Base-by-base conservation (phyloP, 2,113 vertebrate genomes). In the Paradoxurus hermaphroditus region DNA sequence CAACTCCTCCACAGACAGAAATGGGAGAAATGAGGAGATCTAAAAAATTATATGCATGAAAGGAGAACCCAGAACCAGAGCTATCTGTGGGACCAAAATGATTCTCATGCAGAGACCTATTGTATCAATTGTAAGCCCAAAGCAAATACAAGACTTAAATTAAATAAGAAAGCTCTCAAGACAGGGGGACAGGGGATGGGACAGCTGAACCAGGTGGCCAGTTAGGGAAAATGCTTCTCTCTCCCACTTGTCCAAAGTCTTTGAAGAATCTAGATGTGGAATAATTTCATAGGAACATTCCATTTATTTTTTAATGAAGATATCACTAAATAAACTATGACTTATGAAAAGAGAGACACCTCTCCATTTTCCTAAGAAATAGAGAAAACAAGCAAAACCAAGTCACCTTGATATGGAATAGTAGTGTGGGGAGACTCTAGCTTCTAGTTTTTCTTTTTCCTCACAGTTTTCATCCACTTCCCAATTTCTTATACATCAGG, bases 271-370 rank as follows among this genome's bases (percentile, higher is more conserved):
- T 63, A 78, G 95, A 90, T 72, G 41, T 67, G 46, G 29, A 94
- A n/a, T 82, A 84, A 51, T 75, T 91, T 92, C 68, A 11, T 46
- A 75, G 89, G 12, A 95, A 77, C 4, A n/a, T 4, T 94, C 75
- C 67, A 41, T 81, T 96, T 86, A 81, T 65, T 68, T 97, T 94
- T 96, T 87, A 90, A 39, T 70, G 95, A 36, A 67, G 63, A 79
- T 31, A 23, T 95, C 46, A 79, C 85, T 68, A 96, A 44, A 92
- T 19, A 56, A 56, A 94, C 16, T 92, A 65, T 90, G 44, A 67
- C 73, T 78, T 73, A 51, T 56, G 14, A 59, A 68, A 70, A n/a
- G 39, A 72, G 72, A 65, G 13, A 81, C 29, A 84, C 41, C 19
- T 62, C 19, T 31, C n/a, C 91, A 14, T 86, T 90, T 93, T 67